Percentiles rank a stretch among this genome's conserved stretches.
phyloP scores from a whole-genome alignment of 2,797 vertebrate species.

The Oreortyx pictus region DNA sequence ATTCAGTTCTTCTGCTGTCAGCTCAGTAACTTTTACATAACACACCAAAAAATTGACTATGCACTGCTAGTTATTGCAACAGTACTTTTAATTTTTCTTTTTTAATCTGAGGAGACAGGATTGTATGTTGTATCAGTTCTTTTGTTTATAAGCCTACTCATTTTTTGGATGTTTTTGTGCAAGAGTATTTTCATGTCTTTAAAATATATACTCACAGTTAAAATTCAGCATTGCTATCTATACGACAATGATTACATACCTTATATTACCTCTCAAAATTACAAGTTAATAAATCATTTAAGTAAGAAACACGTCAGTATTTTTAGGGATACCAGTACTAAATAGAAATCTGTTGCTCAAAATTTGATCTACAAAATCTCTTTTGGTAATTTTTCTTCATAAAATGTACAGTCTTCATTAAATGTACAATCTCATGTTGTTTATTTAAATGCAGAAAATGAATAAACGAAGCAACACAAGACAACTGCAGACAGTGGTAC shows the following conservation, averaged over 20 bases:
- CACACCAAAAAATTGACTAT: not conserved
- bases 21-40: not conserved
- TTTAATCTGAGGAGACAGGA: not conserved
- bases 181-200: not conserved
- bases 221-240: not conserved
- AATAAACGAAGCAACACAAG: not conserved
- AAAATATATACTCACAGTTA: not conserved
- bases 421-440: not conserved
- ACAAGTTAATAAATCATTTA: not conserved
- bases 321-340: not conserved
- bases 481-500: not conserved
- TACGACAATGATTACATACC: not conserved
- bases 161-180: not conserved
- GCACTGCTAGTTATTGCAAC: not conserved
- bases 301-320: not conserved
- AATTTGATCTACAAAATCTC: not conserved
- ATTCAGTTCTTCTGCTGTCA: not conserved
- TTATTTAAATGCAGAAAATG: not conserved
- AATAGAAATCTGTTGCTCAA: not conserved
- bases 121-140: not conserved
- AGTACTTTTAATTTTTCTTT: not conserved
- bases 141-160: not conserved
- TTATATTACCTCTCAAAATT: not conserved
- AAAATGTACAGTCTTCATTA: not conserved
- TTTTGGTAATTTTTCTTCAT: not conserved